Evolutionary conservation across 92 coral and sea anemone species (phyloP).

Genomic region (Siderastrea radians): DNA sequence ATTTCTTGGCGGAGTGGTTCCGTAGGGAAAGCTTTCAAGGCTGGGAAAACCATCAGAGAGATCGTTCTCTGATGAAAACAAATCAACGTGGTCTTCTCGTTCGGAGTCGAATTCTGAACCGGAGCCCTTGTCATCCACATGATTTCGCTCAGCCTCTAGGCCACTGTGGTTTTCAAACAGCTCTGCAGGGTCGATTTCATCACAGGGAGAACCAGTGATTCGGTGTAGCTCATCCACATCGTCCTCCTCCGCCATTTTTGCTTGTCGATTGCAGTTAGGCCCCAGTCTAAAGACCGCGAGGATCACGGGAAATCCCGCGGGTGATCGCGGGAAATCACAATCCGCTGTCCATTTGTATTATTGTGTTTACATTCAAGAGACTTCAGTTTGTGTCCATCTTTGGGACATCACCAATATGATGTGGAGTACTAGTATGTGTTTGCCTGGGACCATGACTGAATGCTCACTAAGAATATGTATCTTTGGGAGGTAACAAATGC

Average conservation of each 20-base stretch:
- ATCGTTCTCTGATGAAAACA: slow-evolving; percentile 62
- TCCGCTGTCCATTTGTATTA: no score
- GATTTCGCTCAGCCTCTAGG: slow-evolving; percentile 11
- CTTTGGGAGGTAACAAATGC: no score
- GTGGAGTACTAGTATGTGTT: no score
- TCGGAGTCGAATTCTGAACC: slow-evolving; percentile 63
- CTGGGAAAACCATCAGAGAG: slow-evolving; percentile 48
- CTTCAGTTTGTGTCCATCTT: no score
- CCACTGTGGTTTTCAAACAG: slow-evolving; percentile 67
- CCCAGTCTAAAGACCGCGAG: neutral
- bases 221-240: slow-evolving; percentile 55
- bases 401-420: no score
- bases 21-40: slow-evolving; percentile 47
- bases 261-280: neutral
- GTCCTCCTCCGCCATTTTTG: slow-evolving; percentile 82
- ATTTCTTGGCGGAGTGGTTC: slow-evolving; percentile 89
- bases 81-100: slow-evolving; percentile 68
- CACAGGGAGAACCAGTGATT: slow-evolving; percentile 70
- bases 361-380: no score
- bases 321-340: neutral
- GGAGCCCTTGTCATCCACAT: slow-evolving; percentile 58
- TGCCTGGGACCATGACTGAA: no score
- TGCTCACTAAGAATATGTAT: no score
- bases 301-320: slow-evolving; percentile 7
- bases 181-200: slow-evolving; percentile 77